phyloP scores from a whole-genome alignment of 2,113 vertebrate genomes.

The Daubentonia madagascariensis region DNA sequence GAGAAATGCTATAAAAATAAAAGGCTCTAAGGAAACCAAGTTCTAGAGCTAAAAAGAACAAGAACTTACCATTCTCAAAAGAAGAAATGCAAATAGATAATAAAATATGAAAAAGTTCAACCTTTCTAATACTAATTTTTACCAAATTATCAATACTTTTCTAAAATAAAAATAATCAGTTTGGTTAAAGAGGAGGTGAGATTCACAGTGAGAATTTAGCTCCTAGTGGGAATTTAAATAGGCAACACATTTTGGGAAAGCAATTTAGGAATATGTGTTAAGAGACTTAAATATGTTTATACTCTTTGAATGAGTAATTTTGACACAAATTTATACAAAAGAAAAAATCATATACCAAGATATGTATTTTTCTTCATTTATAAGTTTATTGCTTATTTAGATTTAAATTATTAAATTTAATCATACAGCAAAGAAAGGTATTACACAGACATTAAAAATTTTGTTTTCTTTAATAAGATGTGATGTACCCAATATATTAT shows the following conservation, averaged over 20 bases:
- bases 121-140: background rate
- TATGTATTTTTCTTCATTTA: background rate
- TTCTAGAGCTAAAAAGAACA: background rate
- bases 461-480: background rate
- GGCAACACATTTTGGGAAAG: background rate
- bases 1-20: background rate
- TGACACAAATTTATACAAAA: background rate
- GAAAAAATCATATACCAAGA: background rate
- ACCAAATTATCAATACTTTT: background rate
- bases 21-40: background rate
- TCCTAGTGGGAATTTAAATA: background rate
- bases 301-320: background rate
- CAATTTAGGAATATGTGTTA: background rate
- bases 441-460: background rate
- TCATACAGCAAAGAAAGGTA: background rate
- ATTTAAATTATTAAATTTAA: slow-evolving; percentile 14
- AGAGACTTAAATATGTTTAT: background rate
- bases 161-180: background rate
- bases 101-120: background rate
- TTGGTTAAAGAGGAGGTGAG: background rate
- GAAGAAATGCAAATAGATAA: background rate
- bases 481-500: background rate
- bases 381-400: background rate
- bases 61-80: background rate
- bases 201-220: background rate